These are phyloP conservation scores for Cynaeus angustus DNA, from an alignment of 2,888 invertebrate genomes.

Conservation along the genomic window DNA sequence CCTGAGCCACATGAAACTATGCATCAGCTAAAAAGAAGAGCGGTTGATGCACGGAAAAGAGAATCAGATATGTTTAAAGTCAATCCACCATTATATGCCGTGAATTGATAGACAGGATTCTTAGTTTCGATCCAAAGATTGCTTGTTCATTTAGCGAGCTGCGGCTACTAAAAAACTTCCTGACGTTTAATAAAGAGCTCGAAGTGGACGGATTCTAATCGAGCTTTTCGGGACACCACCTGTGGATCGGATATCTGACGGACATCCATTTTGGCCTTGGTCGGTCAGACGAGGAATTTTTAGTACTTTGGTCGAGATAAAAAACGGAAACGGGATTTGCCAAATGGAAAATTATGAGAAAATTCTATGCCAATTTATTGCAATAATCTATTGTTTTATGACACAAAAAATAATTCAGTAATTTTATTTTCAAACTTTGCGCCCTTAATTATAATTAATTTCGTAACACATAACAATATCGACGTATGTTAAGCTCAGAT, in stretches of 20 bases:
- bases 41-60: conserved; percentile 65
- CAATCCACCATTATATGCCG: conserved; percentile 67
- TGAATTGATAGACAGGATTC: conserved; percentile 69
- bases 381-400: no score
- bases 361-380: no score
- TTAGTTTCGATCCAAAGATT: conserved; percentile 65
- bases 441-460: no score
- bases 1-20: conserved; percentile 57
- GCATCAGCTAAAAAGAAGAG: conserved; percentile 54
- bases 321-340: not conserved
- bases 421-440: no score
- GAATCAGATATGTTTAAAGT: conserved; percentile 70
- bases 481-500: no score
- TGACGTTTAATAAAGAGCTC: conserved; percentile 56
- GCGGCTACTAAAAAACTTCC: conserved; percentile 62
- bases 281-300: not conserved
- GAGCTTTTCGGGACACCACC: conserved; percentile 49
- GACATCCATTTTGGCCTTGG: conserved; percentile 33
- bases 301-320: not conserved
- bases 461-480: no score
- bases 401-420: no score
- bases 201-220: conserved; percentile 47
- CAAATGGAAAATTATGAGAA: no score
- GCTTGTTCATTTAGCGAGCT: conserved; percentile 66
- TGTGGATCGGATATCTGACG: conserved; percentile 41